Evolutionary conservation across 2,888 invertebrate species (phyloP).

Genomic region (Rotaria macrura): DNA sequence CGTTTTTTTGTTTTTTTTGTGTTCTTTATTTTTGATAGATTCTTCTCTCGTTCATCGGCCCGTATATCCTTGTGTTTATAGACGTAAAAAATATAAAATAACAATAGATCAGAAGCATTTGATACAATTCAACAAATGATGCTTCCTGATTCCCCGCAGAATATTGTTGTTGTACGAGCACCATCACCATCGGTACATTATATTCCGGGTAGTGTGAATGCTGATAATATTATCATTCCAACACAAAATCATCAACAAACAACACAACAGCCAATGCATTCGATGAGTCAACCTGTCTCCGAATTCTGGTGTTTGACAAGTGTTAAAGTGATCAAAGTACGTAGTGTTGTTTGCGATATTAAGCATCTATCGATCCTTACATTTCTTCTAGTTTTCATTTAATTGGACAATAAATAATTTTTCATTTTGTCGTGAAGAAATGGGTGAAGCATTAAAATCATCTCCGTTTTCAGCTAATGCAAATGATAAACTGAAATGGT

Average conservation of each 20-base stretch:
- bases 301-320: neutral
- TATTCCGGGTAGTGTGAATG: neutral
- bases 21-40: neutral
- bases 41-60: neutral
- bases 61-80: neutral
- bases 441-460: slow-evolving; percentile 99
- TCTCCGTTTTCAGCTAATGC: slow-evolving; percentile 98
- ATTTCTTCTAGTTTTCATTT: slow-evolving; percentile 77
- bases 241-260: neutral
- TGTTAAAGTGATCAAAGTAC: neutral
- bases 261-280: neutral
- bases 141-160: slow-evolving; percentile 10
- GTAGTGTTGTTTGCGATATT: neutral
- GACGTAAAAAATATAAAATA: neutral
- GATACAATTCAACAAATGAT: neutral
- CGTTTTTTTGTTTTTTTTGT: neutral
- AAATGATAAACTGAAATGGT: slow-evolving; percentile 99
- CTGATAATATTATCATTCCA: neutral
- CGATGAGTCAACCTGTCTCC: neutral
- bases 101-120: neutral
- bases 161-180: slow-evolving; percentile 9
- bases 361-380: neutral
- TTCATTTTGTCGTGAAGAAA: slow-evolving; percentile 99
- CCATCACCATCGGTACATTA: neutral
- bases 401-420: slow-evolving; percentile 99